Percentiles rank a stretch among this genome's conserved stretches.
These are phyloP conservation scores for Pediacus dermestoides DNA, from an alignment of 2,888 invertebrate species.

Conservation along the genomic window DNA sequence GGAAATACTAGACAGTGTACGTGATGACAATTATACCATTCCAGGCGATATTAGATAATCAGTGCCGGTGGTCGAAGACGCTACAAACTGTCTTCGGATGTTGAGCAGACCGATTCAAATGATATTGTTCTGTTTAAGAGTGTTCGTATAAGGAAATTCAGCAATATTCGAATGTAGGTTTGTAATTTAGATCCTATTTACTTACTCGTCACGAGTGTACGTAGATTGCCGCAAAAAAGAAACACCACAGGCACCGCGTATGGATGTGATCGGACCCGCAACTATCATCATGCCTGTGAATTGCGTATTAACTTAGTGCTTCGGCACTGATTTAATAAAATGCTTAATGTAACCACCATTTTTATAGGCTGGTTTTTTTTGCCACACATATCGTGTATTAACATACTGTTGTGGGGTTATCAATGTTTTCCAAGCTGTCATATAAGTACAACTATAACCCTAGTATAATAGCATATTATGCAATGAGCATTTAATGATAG, in stretches of 20 bases:
- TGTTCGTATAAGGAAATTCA: conserved; percentile 30
- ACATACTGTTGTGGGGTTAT: too few species aligned
- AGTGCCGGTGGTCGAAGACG: conserved; percentile 43
- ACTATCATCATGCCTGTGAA: conserved; percentile 40
- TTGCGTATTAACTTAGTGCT: conserved; percentile 42
- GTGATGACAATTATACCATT: conserved; percentile 39
- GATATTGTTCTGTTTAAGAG: conserved; percentile 33
- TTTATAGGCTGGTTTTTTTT: too few species aligned
- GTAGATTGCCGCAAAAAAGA: conserved; percentile 27
- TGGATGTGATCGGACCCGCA: conserved; percentile 17
- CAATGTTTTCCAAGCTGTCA: too few species aligned
- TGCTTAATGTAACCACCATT: too few species aligned
- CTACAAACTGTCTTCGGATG: conserved; percentile 26
- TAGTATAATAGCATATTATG: too few species aligned
- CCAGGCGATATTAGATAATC: conserved; percentile 43
- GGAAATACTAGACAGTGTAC: conserved; percentile 8
- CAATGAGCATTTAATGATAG: too few species aligned
- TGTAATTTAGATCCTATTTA: conserved; percentile 38
- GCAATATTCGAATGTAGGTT: conserved; percentile 39
- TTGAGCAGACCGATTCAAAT: conserved; percentile 34
- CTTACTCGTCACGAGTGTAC: conserved; percentile 34
- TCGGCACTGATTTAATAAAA: conserved; percentile 30
- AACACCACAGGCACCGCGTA: conserved; percentile 26
- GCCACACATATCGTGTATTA: too few species aligned
- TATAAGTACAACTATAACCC: too few species aligned